A percentile compares a stretch with the other conserved stretches of the same genome.
These are phyloP conservation scores for Megaceryle alcyon DNA, from an alignment of 2,797 vertebrate species.

Conservation along the genomic window DNA sequence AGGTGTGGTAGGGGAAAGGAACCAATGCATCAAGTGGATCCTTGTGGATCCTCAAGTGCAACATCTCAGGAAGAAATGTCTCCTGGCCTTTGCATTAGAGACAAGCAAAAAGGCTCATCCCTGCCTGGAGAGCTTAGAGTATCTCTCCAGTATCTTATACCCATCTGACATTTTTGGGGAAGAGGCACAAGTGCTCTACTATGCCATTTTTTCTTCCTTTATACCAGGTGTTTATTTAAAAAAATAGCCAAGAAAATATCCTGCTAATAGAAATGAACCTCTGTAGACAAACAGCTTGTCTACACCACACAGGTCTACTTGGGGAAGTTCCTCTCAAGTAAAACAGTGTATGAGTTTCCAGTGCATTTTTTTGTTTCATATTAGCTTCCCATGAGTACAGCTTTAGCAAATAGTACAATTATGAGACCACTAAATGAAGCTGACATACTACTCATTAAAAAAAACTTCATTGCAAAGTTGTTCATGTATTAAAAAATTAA, in stretches of 20 bases:
- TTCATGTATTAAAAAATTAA: not conserved
- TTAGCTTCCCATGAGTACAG: not conserved
- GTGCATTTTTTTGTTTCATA: not conserved
- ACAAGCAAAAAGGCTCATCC: not conserved
- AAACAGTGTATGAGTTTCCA: not conserved
- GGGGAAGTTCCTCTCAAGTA: not conserved
- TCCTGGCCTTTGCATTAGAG: not conserved
- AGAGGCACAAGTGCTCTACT: not conserved
- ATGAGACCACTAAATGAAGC: not conserved
- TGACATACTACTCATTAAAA: not conserved
- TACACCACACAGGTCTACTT: not conserved
- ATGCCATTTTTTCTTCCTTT: not conserved
- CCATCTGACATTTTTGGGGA: not conserved
- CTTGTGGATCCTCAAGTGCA: too few relatives aligned
- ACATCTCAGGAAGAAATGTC: not conserved
- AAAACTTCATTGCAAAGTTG: not conserved
- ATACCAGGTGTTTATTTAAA: not conserved
- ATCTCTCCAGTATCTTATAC: not conserved
- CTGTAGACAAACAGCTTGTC: not conserved
- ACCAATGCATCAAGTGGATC: too few relatives aligned
- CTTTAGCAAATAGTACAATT: not conserved
- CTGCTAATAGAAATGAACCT: not conserved
- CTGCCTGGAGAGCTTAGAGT: rapidly evolving
- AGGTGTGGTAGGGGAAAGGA: too few relatives aligned
- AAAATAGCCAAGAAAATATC: not conserved